These are phyloP conservation scores for Catocala fraxini DNA, from an alignment of 2,888 invertebrate species.

Conservation along the genomic window DNA sequence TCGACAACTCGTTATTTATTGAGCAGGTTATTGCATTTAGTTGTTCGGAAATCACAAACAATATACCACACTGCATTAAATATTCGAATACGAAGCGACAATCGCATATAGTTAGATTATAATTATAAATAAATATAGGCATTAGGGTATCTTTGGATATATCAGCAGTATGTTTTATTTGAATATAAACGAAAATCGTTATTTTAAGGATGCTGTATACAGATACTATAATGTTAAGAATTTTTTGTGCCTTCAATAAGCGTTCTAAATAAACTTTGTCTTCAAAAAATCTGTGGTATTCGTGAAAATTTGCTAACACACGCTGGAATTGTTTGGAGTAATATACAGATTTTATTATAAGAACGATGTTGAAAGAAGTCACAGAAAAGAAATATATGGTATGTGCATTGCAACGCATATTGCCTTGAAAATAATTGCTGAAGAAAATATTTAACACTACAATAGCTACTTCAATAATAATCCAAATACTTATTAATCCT, in stretches of 20 bases:
- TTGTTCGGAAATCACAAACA: conserved; percentile 54
- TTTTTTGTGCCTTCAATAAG: conserved; percentile 28
- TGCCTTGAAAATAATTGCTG: too few species aligned
- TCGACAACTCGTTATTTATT: conserved; percentile 22
- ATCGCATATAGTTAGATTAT: conserved; percentile 36
- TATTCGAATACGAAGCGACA: conserved; percentile 51
- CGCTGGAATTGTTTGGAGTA: conserved; percentile 24
- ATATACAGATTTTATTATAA: conserved; percentile 15
- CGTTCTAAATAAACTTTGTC: conserved; percentile 14
- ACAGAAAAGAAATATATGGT: conserved; percentile 16
- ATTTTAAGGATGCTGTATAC: conserved; percentile 2
- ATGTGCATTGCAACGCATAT: neutral
- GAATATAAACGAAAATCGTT: neutral
- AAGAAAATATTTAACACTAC: neutral
- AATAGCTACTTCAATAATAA: conserved; percentile 18
- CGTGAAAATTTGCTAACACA: conserved; percentile 33
- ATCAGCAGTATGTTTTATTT: neutral
- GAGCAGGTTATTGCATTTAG: conserved; percentile 45
- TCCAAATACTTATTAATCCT: conserved; percentile 22
- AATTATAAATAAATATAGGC: conserved; percentile 4
- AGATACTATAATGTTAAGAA: neutral
- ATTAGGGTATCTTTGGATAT: neutral
- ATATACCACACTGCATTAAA: conserved; percentile 41
- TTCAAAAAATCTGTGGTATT: conserved; percentile 20
- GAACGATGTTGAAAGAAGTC: conserved; percentile 19